Evolutionary conservation across 2,113 vertebrate genomes (phyloP), one percentile per base, ranked within the genome.

Genomic region (Salvelinus alpinus): DNA sequence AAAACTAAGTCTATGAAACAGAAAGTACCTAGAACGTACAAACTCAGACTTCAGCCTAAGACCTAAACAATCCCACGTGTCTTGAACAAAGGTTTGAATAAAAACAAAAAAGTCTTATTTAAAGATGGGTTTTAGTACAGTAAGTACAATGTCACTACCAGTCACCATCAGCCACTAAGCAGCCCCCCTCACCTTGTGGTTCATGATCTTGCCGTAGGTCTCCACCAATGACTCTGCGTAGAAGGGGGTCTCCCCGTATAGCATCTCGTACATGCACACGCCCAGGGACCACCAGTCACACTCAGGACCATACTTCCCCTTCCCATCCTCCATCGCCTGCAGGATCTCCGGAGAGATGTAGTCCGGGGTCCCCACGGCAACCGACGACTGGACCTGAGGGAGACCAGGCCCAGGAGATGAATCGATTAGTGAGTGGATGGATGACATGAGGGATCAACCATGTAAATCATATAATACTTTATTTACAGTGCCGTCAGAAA

Each of bases 221-320:
- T 99, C 97, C 93, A 99, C 97, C 88, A 99, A 92, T 67, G 97
- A 99, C 84, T 99, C 98, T 22, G 98, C 98, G 84, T 99, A 99
- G 94, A 99, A 99, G n/a, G 98, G 98, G 1, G 98, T 99, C 92
- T 99, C 98, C 82, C 98, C 98, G 25, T 98, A 99, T 76, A 99
- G 96, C 98, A 99, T 99, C 88, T 99, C 98, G 78, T 99, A 99
- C 97, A 99, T 99, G 93, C 98, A 99, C 87, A 99, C 98, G 3
- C 98, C 98, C 67, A 99, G 91, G 76, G 98, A 99, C 98, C 98
- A 99, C 98, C 98, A 99, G 94, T 99, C 98, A 80, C 98, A 99
- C 88, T 99, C 98, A 0, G 97, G 97, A 3, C 98, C 98, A 2
- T 99, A 99, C 90, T 97, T 97, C 80, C 97, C 98, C 91, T 99